Base-by-base conservation (phyloP, 2,797 vertebrate genomes). In the Acanthurus lineatus region DNA sequence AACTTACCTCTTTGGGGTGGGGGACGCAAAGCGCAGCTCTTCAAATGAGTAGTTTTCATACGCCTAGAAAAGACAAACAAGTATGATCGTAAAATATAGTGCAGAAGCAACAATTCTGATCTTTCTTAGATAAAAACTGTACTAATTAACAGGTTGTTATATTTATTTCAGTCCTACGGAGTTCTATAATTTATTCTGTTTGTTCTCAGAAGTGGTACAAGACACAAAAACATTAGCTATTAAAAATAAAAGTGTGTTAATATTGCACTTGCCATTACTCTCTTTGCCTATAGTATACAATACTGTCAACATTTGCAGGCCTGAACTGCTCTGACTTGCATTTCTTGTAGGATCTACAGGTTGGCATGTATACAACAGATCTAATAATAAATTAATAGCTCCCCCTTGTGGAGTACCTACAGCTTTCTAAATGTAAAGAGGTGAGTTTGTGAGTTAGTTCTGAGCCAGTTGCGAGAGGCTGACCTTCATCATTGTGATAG, bases 401-500 rank as follows among this genome's bases (percentile, higher is more conserved):
- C 42, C 54, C 49, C 17, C 69, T 25, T 44, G n/a, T 65, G 73
- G 63, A 53, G 16, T 58, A 67, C 56, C 44, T 72, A 59, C 40
- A 75, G 44, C 22, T 25, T 20, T 17, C 5, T 44, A 35, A 40
- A 73, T 44, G 40, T 63, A 72, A 70, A 52, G 42, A 51, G 58
- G 42, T n/a, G 20, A 72, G 16, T 14, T 38, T 6, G 9, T 25
- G 49, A 60, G 44, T 35, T 16, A 62, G 54, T 52, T 62, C 40
- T 1, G 6, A 42, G 1, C 19, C 20, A 38, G 47, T 59, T 56
- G 6, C 15, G 60, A n/a, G 3, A 67, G 16, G 25, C 87, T 91
- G 92, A 99, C 98, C 97, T 99, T 99, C 98, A 99, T 99, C 98
- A 99, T 99, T 75, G 98, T 99, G 86, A 99, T 97, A 61, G 98